These are phyloP conservation scores for Amphilophus citrinellus DNA, from an alignment of 2,113 vertebrate genomes.

Conservation along the genomic window DNA sequence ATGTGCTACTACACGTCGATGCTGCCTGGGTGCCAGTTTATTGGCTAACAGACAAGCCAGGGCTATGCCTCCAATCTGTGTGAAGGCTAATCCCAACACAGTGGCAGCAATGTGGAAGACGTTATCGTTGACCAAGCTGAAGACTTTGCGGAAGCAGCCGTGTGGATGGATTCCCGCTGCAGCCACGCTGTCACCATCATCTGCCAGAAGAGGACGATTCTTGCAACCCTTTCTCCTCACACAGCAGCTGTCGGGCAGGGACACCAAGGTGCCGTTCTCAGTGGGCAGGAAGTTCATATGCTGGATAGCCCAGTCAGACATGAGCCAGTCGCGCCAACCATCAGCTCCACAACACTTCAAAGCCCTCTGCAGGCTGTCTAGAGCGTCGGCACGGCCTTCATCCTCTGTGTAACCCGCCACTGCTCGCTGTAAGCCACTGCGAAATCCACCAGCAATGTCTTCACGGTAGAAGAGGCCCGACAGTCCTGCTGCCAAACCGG, in stretches of 20 bases:
- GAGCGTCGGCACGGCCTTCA: conserved; percentile 82
- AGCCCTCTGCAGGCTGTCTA: conserved; percentile 86
- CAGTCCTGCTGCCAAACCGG: conserved; percentile 84
- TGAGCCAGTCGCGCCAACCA: conserved; percentile 88
- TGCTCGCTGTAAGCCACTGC: conserved; percentile 82
- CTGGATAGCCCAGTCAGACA: conserved; percentile 84
- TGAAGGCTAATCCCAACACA: conserved; percentile 85
- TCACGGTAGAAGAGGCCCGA: conserved; percentile 86
- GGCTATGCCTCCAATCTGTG: conserved; percentile 84
- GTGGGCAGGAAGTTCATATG: conserved; percentile 61
- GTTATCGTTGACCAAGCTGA: conserved; percentile 86
- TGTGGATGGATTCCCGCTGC: conserved; percentile 75
- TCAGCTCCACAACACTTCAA: conserved; percentile 88
- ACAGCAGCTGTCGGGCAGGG: conserved; percentile 90
- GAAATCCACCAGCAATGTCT: conserved; percentile 86
- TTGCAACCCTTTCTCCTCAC: conserved; percentile 81
- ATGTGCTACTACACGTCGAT: conserved; percentile 64
- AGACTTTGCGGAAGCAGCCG: conserved; percentile 88
- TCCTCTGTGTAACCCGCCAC: conserved; percentile 85
- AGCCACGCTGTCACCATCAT: conserved; percentile 46
- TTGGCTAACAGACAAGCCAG: conserved; percentile 86
- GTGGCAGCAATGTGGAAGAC: conserved; percentile 85
- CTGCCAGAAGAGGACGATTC: conserved; percentile 75
- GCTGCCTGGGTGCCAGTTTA: conserved; percentile 71
- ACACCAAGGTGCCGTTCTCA: conserved; percentile 74